Evolutionary conservation across 2,113 vertebrate genomes (phyloP).

Genomic region (Otocyon megalotis): DNA sequence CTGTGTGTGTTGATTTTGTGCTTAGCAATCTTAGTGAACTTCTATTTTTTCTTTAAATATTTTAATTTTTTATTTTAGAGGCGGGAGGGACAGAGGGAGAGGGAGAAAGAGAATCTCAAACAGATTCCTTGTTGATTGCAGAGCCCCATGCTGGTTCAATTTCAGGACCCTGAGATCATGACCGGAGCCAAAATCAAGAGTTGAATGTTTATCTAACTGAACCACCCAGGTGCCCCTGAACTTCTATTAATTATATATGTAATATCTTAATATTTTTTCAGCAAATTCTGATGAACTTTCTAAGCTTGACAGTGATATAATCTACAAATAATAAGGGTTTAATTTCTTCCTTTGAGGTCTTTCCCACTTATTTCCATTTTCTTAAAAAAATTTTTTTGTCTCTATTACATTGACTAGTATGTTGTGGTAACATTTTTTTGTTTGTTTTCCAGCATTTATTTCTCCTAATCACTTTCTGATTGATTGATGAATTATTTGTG

Average conservation of each 20-base stretch:
- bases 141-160: not conserved
- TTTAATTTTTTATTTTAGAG: not conserved
- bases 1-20: not conserved
- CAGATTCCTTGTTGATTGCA: fast-evolving
- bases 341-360: slow-evolving; percentile 2
- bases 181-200: not conserved
- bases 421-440: not conserved
- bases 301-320: not conserved
- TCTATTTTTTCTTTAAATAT: not conserved
- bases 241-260: not conserved
- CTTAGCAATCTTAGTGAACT: not conserved
- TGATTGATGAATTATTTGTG: not conserved
- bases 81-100: too few species aligned
- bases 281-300: slow-evolving; percentile 1
- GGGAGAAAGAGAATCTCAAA: not conserved
- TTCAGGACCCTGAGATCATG: not conserved
- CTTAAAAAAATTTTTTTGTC: not conserved
- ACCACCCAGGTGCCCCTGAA: not conserved
- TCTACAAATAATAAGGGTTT: not conserved
- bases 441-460: not conserved
- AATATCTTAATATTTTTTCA: not conserved
- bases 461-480: not conserved
- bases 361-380: not conserved
- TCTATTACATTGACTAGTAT: not conserved
- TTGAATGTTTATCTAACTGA: not conserved